Evolutionary conservation across 37 sponge, comb jelly and placozoan genomes (phyloP), one percentile per base, ranked within the genome.

Genomic region (Lycopodina hypogea): DNA sequence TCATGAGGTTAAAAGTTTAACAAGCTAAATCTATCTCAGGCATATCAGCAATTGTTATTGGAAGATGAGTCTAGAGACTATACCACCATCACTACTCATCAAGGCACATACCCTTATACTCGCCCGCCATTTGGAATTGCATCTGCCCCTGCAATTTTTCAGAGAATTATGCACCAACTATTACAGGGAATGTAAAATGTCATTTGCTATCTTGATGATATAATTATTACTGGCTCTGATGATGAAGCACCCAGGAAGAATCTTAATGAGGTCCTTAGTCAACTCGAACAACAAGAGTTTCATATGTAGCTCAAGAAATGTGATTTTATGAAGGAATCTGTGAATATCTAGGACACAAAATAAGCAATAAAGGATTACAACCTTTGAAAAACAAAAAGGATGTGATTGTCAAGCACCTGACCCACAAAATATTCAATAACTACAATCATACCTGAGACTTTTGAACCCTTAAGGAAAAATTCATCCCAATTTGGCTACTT

Each of bases 11-110:
- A 71, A 30, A 38, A 29, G 22, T 84, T 84, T 62, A 50, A 78
- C 0, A 84, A 84, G 55, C 29, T 86, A 22, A 80, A 86, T 41
- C 34, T 86, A 3, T 35, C 72, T 19, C 55, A 42, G 21, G 86
- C 86, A 12, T 74, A 86, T 42, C 53, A 65, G 21, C 69, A 76
- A 30, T 14, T 86, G 56, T 21, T 58, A 4, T 58, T 58, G 26
- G 59, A 58, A 14, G 26, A 78, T 17, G 78, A 78, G 36, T 68
- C 68, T 1, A 7, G 52, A n/a, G 19, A 65, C 33, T 76, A 71
- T 1, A 22, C 50, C 0, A 81, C 78, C 2, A 48, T 90, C 23
- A 90, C 84, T 77, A 90, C 90, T 1, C 90, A 90, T 34, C 56
- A 69, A 52, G 90, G 90, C 0, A 37, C 80, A 14, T 84, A 77